phyloP scores from a whole-genome alignment of 2,113 vertebrate genomes.

The Solea senegalensis region DNA sequence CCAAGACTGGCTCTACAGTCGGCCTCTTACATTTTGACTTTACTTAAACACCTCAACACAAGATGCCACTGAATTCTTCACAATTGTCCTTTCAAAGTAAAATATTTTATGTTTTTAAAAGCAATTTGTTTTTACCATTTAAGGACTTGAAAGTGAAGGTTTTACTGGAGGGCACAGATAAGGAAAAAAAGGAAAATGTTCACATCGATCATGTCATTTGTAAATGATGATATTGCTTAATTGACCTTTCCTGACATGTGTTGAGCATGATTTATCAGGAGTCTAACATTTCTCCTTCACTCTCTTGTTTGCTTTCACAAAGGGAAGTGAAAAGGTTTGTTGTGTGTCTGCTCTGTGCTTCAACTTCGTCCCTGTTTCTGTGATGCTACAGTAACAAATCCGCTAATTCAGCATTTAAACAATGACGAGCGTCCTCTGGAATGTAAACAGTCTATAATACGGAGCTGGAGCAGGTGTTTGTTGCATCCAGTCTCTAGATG shows the following conservation, averaged over 20 bases:
- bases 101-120: too few relatives aligned
- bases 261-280: slow-evolving; percentile 22
- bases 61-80: neutral
- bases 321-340: slow-evolving; percentile 87
- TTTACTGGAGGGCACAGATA: too few relatives aligned
- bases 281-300: slow-evolving; percentile 67
- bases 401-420: slow-evolving; percentile 1
- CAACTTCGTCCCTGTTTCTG: slow-evolving; percentile 36
- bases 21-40: neutral
- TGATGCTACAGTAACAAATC: slow-evolving; percentile 33
- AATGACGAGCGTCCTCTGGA: too few relatives aligned
- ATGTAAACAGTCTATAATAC: neutral
- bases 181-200: neutral
- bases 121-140: too few relatives aligned
- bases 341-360: slow-evolving; percentile 51
- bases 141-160: too few relatives aligned
- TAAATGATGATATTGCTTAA: slow-evolving; percentile 20
- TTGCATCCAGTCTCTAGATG: slow-evolving; percentile 8
- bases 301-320: slow-evolving; percentile 77
- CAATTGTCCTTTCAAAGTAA: neutral
- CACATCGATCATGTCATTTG: slow-evolving; percentile 10
- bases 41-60: neutral
- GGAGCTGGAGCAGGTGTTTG: neutral
- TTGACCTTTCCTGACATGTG: slow-evolving; percentile 18
- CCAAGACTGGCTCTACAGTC: neutral